Evolutionary conservation across 2,888 invertebrate species (phyloP).

Genomic region (Lithophane socia): DNA sequence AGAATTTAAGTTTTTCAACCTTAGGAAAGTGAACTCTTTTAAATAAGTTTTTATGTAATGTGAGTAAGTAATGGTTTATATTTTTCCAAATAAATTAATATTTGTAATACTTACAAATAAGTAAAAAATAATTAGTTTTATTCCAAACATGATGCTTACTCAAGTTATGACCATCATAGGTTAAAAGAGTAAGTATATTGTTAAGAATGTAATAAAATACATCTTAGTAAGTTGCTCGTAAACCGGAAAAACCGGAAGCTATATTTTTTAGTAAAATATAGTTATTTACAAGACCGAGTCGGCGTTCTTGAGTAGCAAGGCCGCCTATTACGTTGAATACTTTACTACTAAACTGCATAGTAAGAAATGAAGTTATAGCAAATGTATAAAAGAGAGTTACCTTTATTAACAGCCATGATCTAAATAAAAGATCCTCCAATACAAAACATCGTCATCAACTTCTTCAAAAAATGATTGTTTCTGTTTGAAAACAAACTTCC

Average conservation of each 20-base stretch:
- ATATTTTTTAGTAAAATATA: slow-evolving; percentile 46
- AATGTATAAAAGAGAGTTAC: slow-evolving; percentile 66
- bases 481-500: slow-evolving; percentile 48
- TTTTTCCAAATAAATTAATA: too few relatives aligned
- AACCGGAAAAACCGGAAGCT: slow-evolving; percentile 55
- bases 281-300: slow-evolving; percentile 45
- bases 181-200: background rate
- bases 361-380: slow-evolving; percentile 5
- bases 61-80: background rate
- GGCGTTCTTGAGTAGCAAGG: slow-evolving; percentile 48
- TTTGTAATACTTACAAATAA: too few relatives aligned
- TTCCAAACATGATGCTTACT: background rate
- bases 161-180: background rate
- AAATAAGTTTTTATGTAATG: background rate
- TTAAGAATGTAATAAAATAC: slow-evolving; percentile 25
- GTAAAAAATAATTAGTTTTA: background rate
- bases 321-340: slow-evolving; percentile 1
- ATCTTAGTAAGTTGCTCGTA: slow-evolving; percentile 1
- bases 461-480: slow-evolving; percentile 47
- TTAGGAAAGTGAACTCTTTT: background rate
- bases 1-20: background rate
- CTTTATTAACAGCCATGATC: slow-evolving; percentile 73
- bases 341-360: slow-evolving; percentile 9
- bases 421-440: slow-evolving; percentile 64
- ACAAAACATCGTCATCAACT: slow-evolving; percentile 64